These are phyloP conservation scores for Spea bombifrons DNA, from an alignment of 2,113 vertebrate species.

Conservation along the genomic window DNA sequence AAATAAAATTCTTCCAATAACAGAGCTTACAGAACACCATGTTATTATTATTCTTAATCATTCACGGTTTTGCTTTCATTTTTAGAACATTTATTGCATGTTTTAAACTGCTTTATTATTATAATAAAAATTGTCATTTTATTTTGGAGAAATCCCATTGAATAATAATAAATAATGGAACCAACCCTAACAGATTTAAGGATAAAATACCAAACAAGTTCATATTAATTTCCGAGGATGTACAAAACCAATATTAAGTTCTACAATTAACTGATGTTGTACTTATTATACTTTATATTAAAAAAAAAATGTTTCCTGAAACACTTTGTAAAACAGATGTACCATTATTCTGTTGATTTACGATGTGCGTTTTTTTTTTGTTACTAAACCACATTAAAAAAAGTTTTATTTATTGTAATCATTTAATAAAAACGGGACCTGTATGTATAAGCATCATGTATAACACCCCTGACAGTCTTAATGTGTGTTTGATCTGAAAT, in stretches of 20 bases:
- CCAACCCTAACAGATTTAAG: neutral
- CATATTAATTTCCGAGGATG: neutral
- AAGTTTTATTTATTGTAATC: neutral
- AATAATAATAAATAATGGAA: neutral
- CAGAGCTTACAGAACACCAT: neutral
- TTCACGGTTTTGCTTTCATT: too few species aligned
- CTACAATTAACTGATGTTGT: neutral
- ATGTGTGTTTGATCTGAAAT: neutral
- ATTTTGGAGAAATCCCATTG: too few species aligned
- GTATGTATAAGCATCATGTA: neutral
- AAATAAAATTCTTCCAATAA: conserved; percentile 16
- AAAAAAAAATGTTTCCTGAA: neutral
- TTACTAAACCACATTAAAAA: neutral
- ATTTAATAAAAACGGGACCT: neutral
- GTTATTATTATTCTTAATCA: too few species aligned
- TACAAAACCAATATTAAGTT: neutral
- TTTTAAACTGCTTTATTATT: too few species aligned
- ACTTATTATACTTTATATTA: neutral
- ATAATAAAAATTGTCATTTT: too few species aligned
- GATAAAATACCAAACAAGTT: neutral
- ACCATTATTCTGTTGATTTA: conserved; percentile 1
- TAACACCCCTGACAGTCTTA: neutral
- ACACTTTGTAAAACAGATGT: neutral
- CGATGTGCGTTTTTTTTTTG: neutral
- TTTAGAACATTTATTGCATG: too few species aligned